phyloP scores from a whole-genome alignment of 2,113 vertebrate species.

The Andinoacara biseriatus region DNA sequence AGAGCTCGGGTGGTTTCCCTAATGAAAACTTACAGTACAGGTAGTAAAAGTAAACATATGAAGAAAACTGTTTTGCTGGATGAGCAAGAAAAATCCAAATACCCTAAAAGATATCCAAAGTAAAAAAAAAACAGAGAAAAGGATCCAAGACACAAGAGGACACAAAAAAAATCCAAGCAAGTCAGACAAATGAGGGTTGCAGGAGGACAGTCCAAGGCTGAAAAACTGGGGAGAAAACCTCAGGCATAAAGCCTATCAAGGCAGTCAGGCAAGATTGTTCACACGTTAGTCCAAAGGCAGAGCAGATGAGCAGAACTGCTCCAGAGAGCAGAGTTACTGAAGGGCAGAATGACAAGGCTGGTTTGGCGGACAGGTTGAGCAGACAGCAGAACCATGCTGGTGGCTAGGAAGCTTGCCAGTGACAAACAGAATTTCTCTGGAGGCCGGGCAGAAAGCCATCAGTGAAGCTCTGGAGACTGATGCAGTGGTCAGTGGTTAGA shows the following conservation, averaged over 20 bases:
- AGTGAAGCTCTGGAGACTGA: background rate
- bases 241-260: background rate
- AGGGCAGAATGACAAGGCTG: background rate
- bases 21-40: background rate
- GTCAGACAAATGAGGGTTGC: background rate
- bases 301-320: background rate
- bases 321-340: background rate
- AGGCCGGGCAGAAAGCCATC: background rate
- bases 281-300: background rate
- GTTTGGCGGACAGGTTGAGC: slow-evolving; percentile 7
- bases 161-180: background rate
- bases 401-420: background rate
- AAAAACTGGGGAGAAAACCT: background rate
- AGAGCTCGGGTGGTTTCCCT: too few species aligned
- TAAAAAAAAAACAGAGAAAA: background rate
- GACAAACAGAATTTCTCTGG: background rate
- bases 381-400: background rate
- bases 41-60: background rate
- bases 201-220: background rate
- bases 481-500: too few species aligned
- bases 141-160: background rate
- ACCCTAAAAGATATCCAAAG: background rate
- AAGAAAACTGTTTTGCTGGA: background rate
- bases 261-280: background rate
- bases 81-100: background rate